Evolutionary conservation across 2,797 vertebrate genomes (phyloP).

Genomic region (Thaleichthys pacificus): DNA sequence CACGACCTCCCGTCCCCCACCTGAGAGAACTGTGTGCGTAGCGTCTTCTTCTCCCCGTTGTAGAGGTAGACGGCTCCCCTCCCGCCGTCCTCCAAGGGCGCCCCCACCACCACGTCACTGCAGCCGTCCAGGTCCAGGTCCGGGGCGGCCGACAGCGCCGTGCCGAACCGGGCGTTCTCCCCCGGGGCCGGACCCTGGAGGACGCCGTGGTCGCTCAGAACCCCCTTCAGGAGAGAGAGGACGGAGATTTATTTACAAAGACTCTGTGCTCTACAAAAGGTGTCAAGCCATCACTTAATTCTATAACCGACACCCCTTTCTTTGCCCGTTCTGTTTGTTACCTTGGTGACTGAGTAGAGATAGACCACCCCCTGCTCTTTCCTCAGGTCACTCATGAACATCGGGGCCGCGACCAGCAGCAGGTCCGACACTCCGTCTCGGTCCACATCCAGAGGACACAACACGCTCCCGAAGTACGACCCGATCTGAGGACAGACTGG

Average conservation of each 20-base stretch:
- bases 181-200: conserved; percentile 72
- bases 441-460: conserved; percentile 83
- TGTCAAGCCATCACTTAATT: neutral
- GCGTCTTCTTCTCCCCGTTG: conserved; percentile 72
- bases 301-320: no score
- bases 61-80: conserved; percentile 77
- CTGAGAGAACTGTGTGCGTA: conserved; percentile 75
- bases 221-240: conserved; percentile 60
- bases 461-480: conserved; percentile 85
- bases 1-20: conserved; percentile 41
- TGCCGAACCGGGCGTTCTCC: conserved; percentile 80
- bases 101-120: conserved; percentile 79
- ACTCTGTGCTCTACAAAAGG: neutral
- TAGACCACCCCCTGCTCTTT: conserved; percentile 84
- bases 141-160: conserved; percentile 66
- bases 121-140: conserved; percentile 82
- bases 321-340: conserved; percentile 45
- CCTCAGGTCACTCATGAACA: conserved; percentile 83
- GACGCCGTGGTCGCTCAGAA: conserved; percentile 71
- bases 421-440: conserved; percentile 79
- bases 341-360: conserved; percentile 78
- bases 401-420: conserved; percentile 83
- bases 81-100: conserved; percentile 77
- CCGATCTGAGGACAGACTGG: conserved; percentile 72
- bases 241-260: neutral